A percentile compares a stretch with the other conserved stretches of the same genome.
phyloP scores from a whole-genome alignment of 2,797 vertebrate species.

The Lacerta viridis region DNA sequence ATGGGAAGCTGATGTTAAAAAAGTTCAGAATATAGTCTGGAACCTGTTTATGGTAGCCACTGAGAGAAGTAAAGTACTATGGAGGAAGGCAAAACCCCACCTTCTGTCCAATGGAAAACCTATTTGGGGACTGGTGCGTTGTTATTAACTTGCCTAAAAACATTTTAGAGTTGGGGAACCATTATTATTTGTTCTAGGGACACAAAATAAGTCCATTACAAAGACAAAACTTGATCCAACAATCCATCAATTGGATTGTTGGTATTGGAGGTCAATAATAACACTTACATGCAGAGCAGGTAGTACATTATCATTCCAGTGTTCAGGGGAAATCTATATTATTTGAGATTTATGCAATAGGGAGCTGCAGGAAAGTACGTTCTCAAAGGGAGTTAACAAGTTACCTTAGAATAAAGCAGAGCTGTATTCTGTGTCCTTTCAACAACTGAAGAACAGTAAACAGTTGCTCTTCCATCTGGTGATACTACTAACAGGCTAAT shows the following conservation, averaged over 20 bases:
- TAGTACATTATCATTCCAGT: background rate
- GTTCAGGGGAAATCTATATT: background rate
- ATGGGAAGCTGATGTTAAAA: no score
- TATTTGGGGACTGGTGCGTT: no score
- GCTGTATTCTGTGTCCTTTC: background rate
- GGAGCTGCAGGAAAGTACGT: background rate
- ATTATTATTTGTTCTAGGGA: background rate
- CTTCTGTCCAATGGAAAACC: no score
- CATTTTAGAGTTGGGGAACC: no score
- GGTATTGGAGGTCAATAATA: no score
- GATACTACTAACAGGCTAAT: background rate
- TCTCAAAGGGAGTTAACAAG: conserved; percentile 4
- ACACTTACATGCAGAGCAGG: background rate
- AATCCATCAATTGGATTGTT: background rate
- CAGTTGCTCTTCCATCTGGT: background rate
- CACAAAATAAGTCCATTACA: background rate
- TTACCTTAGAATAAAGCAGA: conserved; percentile 2
- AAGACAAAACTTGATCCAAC: background rate
- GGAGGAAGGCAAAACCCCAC: no score
- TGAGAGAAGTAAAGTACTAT: no score
- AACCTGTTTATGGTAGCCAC: no score
- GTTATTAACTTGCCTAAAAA: no score
- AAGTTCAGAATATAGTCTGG: no score
- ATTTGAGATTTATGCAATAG: background rate
- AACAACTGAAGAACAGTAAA: background rate